Evolutionary conservation across 2,888 invertebrate genomes (phyloP), one percentile per base, ranked within the genome.

Genomic region (Dasysyrphus tricinctus): DNA sequence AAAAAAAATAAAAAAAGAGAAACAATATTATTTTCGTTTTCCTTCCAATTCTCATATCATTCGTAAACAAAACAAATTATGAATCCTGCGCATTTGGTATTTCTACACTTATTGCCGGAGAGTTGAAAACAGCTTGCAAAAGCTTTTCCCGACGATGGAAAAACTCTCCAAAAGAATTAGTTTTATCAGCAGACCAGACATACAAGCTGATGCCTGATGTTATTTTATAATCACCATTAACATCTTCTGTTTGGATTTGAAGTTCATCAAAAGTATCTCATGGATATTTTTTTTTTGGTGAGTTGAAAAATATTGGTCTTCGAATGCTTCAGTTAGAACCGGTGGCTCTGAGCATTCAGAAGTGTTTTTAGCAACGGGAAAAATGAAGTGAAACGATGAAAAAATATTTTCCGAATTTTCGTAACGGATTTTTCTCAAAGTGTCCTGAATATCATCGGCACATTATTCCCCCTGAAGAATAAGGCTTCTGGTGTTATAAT

Each of bases 41-140:
- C 19, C n/a, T 12, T 49, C 37, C 7, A 5, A 29, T 61, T 77
- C 59, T 61, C 49, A 29, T 12, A 1, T 54, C 80, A 72, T 85
- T 85, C 80, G 84, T 85, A 85, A 85, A 85, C 84, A 85, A 85
- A 85, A 61, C 34, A 59, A 57, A 34, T 32, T 37, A 3, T 2
- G 5, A 54, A 54, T 69, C 51, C 39, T 80, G 84, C 84, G 84
- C 84, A 69, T 4, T 56, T 1, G 12, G 12, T 11, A 47, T 14
- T 44, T 80, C 85, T 80, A 54, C 76, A 70, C 24, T 24, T 24
- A 16, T 51, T 19, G 34, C 1, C 42, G 72, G 80, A 61, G 80
- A 80, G 63, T 16, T 67, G 75, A 49, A 34, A 54, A 72, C 51
- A 80, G 37, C 80, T 63, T 57, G 14, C 2, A n/a, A 69, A 57